phyloP scores from a whole-genome alignment of 2,113 vertebrate genomes.

The Neogale vison region DNA sequence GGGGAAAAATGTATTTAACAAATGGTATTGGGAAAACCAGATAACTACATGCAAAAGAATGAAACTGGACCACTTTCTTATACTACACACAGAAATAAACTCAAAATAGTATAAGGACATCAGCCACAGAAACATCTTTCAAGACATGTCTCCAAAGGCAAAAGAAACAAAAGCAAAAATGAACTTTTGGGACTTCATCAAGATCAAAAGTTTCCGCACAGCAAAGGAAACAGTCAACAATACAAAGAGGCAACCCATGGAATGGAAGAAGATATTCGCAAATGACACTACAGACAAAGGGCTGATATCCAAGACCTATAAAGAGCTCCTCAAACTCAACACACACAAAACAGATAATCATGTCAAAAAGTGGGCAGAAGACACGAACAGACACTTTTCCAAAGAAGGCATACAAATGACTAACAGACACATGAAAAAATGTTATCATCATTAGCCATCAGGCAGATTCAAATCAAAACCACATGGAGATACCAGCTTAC shows the following conservation, averaged over 20 bases:
- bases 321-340: too few species aligned
- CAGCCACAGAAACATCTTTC: too few species aligned
- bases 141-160: neutral
- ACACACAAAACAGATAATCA: too few species aligned
- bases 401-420: too few species aligned
- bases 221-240: neutral
- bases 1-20: neutral
- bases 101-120: neutral
- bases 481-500: too few species aligned
- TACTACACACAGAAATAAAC: neutral
- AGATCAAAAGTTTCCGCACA: neutral
- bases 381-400: too few species aligned
- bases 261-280: neutral
- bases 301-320: neutral
- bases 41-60: neutral
- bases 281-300: neutral
- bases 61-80: neutral
- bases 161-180: neutral
- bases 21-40: neutral
- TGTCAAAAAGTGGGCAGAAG: too few species aligned
- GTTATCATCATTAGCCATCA: too few species aligned
- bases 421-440: too few species aligned
- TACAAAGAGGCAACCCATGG: neutral
- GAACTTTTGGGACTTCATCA: neutral
- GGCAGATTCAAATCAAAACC: too few species aligned